phyloP scores from a whole-genome alignment of 1,140 invertebrate genomes.

The Diachasma alloeum region DNA sequence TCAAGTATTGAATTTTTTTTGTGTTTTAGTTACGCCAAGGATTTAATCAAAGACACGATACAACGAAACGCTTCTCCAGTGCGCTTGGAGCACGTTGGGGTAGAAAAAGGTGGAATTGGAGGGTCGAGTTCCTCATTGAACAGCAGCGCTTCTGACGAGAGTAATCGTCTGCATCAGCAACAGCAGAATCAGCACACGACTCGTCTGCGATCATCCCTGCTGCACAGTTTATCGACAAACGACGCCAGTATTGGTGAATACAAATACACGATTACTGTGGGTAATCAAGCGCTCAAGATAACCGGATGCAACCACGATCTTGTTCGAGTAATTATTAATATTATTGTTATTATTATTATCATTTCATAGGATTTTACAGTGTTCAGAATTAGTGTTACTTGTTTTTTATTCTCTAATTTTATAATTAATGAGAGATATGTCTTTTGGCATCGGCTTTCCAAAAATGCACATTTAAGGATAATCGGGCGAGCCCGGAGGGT shows the following conservation, averaged over 20 bases:
- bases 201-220: conserved; percentile 63
- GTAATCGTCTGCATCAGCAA: conserved; percentile 60
- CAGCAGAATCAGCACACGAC: conserved; percentile 48
- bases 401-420: too few species aligned
- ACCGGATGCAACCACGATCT: conserved; percentile 83
- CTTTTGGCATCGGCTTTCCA: too few species aligned
- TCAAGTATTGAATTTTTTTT: conserved; percentile 22
- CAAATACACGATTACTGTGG: conserved; percentile 85
- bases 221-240: conserved; percentile 83
- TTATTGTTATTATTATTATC: too few species aligned
- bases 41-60: conserved; percentile 92
- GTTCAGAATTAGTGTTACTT: too few species aligned
- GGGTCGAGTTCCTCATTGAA: conserved; percentile 74
- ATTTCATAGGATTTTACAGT: too few species aligned
- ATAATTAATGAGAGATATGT: too few species aligned
- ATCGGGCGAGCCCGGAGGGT: too few species aligned
- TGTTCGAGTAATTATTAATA: conserved; percentile 73
- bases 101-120: conserved; percentile 68
- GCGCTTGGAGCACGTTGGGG: conserved; percentile 69
- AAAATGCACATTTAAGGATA: too few species aligned
- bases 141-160: conserved; percentile 79
- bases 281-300: conserved; percentile 82
- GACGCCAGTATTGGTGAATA: conserved; percentile 86
- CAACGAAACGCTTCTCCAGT: conserved; percentile 90
- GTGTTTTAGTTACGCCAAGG: conserved; percentile 80